Evolutionary conservation across 2,888 invertebrate species (phyloP).

Genomic region (Tridacna gigas): DNA sequence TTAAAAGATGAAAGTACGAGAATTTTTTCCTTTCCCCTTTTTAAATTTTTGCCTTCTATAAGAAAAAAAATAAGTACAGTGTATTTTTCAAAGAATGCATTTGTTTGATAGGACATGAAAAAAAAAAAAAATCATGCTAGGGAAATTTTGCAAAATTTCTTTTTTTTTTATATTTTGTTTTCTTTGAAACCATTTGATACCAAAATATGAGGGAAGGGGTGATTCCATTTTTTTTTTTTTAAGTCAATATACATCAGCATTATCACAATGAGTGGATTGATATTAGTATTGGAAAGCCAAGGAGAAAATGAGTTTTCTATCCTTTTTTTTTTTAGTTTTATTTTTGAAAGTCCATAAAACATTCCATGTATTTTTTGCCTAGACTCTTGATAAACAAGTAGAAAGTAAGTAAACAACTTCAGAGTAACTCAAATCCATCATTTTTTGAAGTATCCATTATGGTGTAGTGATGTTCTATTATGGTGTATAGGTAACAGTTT

Average conservation of each 20-base stretch:
- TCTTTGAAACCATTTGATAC: too few relatives aligned
- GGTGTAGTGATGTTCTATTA: not conserved
- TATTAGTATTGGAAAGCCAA: not conserved
- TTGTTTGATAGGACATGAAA: not conserved
- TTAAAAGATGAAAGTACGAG: too few relatives aligned
- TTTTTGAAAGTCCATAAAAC: slow-evolving; percentile 6
- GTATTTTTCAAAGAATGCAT: too few relatives aligned
- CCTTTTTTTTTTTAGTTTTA: not conserved
- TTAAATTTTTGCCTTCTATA: not conserved
- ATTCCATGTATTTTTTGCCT: slow-evolving; percentile 9
- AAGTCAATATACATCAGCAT: slow-evolving; percentile 9
- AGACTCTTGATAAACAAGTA: not conserved
- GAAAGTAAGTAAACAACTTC: not conserved
- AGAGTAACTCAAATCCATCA: not conserved
- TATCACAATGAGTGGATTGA: not conserved
- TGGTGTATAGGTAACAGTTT: not conserved
- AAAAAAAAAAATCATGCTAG: too few relatives aligned
- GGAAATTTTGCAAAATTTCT: too few relatives aligned
- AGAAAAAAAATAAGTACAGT: not conserved
- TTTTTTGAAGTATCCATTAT: not conserved
- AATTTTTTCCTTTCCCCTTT: not conserved
- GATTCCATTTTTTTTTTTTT: not conserved
- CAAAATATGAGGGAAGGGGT: not conserved
- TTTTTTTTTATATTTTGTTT: too few relatives aligned
- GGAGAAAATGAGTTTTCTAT: slow-evolving; percentile 4